Evolutionary conservation across 2,888 invertebrate genomes (phyloP).

Genomic region (Nemurella pictetii): DNA sequence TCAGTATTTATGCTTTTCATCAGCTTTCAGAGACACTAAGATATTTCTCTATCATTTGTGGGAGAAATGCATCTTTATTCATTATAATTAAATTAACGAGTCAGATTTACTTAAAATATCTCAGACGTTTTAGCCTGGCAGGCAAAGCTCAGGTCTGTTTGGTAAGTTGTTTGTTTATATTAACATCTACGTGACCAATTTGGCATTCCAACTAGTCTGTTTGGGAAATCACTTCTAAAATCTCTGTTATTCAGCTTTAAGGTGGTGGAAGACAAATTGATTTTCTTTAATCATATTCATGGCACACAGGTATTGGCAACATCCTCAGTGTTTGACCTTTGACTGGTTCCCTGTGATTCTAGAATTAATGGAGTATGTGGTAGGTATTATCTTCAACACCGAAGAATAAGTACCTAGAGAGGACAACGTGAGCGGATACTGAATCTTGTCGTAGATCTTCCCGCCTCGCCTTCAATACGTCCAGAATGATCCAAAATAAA

Average conservation of each 20-base stretch:
- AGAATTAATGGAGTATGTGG: neutral
- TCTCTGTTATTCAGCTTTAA: slow-evolving; percentile 18
- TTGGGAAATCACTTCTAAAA: neutral
- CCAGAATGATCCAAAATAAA: neutral
- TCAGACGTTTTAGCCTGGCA: neutral
- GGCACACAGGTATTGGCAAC: slow-evolving; percentile 31
- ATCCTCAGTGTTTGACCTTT: neutral
- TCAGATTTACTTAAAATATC: neutral
- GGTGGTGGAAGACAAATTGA: slow-evolving; percentile 43
- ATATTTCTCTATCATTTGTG: neutral
- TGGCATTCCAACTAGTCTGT: neutral
- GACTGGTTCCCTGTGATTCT: neutral
- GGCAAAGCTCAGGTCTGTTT: neutral
- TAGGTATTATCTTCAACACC: neutral
- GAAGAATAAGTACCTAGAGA: neutral
- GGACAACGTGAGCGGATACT: neutral
- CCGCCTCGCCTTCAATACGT: neutral
- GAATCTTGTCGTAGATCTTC: too few relatives aligned
- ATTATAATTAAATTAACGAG: neutral
- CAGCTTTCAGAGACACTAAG: neutral
- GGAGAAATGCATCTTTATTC: neutral
- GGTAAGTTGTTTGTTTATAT: neutral
- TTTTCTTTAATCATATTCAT: slow-evolving; percentile 30
- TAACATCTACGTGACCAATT: neutral
- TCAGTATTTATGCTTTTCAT: neutral